Evolutionary conservation across 2,113 vertebrate species (phyloP).

Genomic region (Dasyornis broadbenti): DNA sequence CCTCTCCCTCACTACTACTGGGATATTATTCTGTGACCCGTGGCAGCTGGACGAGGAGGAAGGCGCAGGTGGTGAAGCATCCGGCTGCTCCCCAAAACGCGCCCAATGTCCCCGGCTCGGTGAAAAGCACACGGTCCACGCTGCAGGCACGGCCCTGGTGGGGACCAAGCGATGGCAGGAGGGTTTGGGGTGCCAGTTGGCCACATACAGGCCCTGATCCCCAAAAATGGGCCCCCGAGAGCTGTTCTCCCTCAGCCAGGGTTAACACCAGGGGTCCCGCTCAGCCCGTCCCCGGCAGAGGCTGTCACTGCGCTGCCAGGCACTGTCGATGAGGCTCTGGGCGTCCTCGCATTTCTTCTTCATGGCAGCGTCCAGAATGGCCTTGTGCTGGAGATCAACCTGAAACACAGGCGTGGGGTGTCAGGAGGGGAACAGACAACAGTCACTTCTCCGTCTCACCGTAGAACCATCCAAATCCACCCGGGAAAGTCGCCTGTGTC

Average conservation of each 20-base stretch:
- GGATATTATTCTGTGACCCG: not conserved
- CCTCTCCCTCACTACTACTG: not conserved
- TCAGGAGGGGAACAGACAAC: not conserved
- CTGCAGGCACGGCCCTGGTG: not conserved
- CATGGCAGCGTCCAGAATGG: conserved; percentile 47
- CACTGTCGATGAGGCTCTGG: conserved; percentile 85
- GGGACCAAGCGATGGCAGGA: not conserved
- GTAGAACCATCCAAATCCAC: not conserved
- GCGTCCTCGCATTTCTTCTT: conserved; percentile 87
- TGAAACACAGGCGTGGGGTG: not conserved
- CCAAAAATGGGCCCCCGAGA: accelerated
- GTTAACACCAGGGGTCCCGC: conserved; percentile 91
- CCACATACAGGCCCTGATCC: not conserved
- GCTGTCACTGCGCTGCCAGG: conserved; percentile 96
- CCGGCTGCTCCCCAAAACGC: not conserved
- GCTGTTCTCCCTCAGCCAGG: not conserved
- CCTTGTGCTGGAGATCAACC: conserved; percentile 73
- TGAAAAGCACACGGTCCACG: accelerated
- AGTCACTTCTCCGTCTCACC: accelerated
- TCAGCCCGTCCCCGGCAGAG: conserved; percentile 88
- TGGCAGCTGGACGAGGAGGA: not conserved
- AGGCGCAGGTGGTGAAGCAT: not conserved
- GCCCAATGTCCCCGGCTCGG: accelerated
- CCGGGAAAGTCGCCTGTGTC: accelerated
- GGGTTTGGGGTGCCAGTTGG: not conserved